phyloP scores from a whole-genome alignment of 2,888 invertebrate species.

The Drosophila gaucha region DNA sequence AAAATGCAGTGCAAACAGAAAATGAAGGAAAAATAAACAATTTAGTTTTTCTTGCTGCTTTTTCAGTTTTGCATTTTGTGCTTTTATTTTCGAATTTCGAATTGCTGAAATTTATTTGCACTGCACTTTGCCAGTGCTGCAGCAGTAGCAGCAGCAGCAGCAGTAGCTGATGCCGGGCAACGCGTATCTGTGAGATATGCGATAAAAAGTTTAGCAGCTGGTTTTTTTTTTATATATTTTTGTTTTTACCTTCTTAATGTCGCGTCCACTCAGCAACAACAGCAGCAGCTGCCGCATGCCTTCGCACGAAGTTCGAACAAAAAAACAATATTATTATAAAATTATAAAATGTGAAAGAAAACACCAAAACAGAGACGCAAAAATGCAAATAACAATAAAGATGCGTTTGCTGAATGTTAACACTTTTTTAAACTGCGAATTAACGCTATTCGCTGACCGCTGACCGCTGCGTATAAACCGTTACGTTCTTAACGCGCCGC shows the following conservation, averaged over 20 bases:
- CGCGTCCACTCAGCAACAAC: slow-evolving; percentile 22
- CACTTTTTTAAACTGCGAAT: slow-evolving; percentile 44
- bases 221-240: slow-evolving; percentile 4
- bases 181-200: slow-evolving; percentile 51
- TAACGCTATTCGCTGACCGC: slow-evolving; percentile 37
- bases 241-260: slow-evolving; percentile 44
- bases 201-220: slow-evolving; percentile 60
- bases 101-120: slow-evolving; percentile 52
- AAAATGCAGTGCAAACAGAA: slow-evolving; percentile 51
- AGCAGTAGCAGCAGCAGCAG: slow-evolving; percentile 11
- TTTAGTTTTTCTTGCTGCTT: slow-evolving; percentile 13
- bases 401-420: slow-evolving; percentile 44
- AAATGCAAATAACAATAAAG: slow-evolving; percentile 57
- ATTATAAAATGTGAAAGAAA: background rate
- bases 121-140: slow-evolving; percentile 46
- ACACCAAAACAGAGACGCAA: slow-evolving; percentile 11
- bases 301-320: slow-evolving; percentile 5
- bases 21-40: slow-evolving; percentile 12
- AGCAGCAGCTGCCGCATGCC: slow-evolving; percentile 26
- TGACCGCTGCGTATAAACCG: slow-evolving; percentile 47
- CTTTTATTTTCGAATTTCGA: slow-evolving; percentile 57
- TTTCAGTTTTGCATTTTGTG: slow-evolving; percentile 9
- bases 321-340: background rate
- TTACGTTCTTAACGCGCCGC: slow-evolving; percentile 74
- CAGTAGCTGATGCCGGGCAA: slow-evolving; percentile 7